A percentile compares a stretch with the other conserved stretches of the same genome.
Evolutionary conservation across 37 sponge, comb jelly and placozoan species (phyloP).

Genomic region (Hormiphora californensis): DNA sequence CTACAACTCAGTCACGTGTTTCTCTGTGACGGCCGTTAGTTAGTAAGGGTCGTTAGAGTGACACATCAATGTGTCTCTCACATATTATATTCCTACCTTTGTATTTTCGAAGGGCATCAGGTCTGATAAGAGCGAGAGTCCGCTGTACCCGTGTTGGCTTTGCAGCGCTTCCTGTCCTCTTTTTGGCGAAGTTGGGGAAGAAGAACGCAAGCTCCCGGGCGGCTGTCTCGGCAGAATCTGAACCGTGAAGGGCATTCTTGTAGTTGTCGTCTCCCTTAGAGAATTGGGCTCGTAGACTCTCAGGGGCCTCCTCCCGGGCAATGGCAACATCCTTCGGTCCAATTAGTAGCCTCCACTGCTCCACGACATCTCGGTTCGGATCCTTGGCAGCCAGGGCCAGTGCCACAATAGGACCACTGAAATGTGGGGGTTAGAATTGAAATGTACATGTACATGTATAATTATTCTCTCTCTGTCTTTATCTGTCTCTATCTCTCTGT

Average conservation of each 20-base stretch:
- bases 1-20: no score
- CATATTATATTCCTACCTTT: constrained; percentile 75
- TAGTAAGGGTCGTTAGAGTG: no score
- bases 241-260: constrained; percentile 92
- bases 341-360: constrained; percentile 63
- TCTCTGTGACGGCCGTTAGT: no score
- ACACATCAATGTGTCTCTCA: no score
- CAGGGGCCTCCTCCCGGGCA: constrained; percentile 80
- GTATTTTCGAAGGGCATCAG: constrained; percentile 72
- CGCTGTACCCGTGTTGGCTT: constrained; percentile 73
- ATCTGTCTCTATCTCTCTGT: no score
- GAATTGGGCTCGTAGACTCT: constrained; percentile 83
- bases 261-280: constrained; percentile 63
- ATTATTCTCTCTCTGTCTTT: no score
- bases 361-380: not conserved
- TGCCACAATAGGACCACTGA: constrained; percentile 40
- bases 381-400: constrained; percentile 32
- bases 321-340: constrained; percentile 82
- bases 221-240: constrained; percentile 77
- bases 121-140: constrained; percentile 90
- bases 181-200: constrained; percentile 75
- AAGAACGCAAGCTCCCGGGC: constrained; percentile 97
- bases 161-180: constrained; percentile 5
- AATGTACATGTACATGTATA: no score
- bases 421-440: not conserved